These are phyloP conservation scores for Perdita meconis DNA, from an alignment of 2,888 invertebrate genomes.

Conservation along the genomic window DNA sequence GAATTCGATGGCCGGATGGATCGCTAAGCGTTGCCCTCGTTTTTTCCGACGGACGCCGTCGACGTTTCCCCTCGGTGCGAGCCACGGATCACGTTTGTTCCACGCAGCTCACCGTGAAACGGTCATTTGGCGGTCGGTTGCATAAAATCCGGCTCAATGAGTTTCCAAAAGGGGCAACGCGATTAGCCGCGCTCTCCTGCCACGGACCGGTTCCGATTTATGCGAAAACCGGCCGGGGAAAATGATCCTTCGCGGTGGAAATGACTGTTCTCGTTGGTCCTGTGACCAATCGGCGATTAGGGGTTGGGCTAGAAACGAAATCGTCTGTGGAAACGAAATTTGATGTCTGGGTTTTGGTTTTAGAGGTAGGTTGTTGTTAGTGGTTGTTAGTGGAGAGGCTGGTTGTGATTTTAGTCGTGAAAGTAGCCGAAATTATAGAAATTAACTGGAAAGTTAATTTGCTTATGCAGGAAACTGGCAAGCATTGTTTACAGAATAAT, in stretches of 20 bases:
- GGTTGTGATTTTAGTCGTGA: no score
- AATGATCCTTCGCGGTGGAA: conserved; percentile 21
- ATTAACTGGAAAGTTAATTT: no score
- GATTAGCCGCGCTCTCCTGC: conserved; percentile 34
- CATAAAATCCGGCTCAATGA: conserved; percentile 61
- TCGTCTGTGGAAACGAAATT: no score
- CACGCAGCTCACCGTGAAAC: conserved; percentile 46
- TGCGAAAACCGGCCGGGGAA: conserved; percentile 22
- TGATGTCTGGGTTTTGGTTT: no score
- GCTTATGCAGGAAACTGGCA: no score
- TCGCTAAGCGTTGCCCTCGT: background rate
- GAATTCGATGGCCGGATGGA: background rate
- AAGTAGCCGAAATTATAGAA: no score
- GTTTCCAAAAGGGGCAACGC: conserved; percentile 47
- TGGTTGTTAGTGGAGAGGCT: no score
- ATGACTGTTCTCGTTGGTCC: no score
- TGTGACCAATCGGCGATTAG: no score
- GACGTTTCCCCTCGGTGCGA: background rate
- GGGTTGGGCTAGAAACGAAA: no score
- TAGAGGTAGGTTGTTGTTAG: no score
- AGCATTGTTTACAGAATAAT: no score
- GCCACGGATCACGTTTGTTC: conserved; percentile 14
- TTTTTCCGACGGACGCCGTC: background rate
- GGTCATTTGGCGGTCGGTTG: conserved; percentile 22
- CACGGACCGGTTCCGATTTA: conserved; percentile 29